Percentiles rank a stretch among this genome's conserved stretches.
Evolutionary conservation across 2,888 invertebrate species (phyloP).

Genomic region (Yponomeuta evonymella): DNA sequence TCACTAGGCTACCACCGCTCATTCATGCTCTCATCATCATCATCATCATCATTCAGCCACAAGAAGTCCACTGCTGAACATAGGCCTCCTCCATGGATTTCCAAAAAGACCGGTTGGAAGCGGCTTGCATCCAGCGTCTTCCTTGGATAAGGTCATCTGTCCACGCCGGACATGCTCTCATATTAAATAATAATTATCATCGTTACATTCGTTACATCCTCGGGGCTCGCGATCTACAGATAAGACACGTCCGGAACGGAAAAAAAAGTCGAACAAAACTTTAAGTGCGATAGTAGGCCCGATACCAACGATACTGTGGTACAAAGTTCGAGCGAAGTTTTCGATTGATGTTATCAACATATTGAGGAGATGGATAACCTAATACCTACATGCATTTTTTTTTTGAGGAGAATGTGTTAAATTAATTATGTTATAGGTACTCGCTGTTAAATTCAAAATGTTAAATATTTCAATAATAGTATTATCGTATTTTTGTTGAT

Average conservation of each 20-base stretch:
- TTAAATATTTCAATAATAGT: too few relatives aligned
- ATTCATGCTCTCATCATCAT: too few relatives aligned
- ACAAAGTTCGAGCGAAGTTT: neutral
- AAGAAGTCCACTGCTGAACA: too few relatives aligned
- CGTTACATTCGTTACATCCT: constrained; percentile 23
- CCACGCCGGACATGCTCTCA: neutral
- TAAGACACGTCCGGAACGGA: constrained; percentile 21
- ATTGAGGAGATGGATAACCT: neutral
- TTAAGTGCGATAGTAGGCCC: constrained; percentile 6
- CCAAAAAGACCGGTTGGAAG: too few relatives aligned
- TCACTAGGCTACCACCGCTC: too few relatives aligned
- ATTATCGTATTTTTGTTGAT: too few relatives aligned
- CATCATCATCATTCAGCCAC: too few relatives aligned
- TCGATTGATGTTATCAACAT: neutral
- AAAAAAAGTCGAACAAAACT: constrained; percentile 18
- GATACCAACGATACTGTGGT: constrained; percentile 6
- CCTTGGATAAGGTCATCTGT: too few relatives aligned
- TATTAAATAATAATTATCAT: constrained; percentile 17
- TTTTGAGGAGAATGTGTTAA: too few relatives aligned
- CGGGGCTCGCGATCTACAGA: constrained; percentile 21
- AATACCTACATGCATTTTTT: neutral
- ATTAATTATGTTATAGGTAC: neutral
- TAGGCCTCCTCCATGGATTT: too few relatives aligned
- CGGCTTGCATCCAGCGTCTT: too few relatives aligned
- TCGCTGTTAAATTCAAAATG: neutral